phyloP scores from a whole-genome alignment of 2,113 vertebrate species.

The Anolis sagrei region DNA sequence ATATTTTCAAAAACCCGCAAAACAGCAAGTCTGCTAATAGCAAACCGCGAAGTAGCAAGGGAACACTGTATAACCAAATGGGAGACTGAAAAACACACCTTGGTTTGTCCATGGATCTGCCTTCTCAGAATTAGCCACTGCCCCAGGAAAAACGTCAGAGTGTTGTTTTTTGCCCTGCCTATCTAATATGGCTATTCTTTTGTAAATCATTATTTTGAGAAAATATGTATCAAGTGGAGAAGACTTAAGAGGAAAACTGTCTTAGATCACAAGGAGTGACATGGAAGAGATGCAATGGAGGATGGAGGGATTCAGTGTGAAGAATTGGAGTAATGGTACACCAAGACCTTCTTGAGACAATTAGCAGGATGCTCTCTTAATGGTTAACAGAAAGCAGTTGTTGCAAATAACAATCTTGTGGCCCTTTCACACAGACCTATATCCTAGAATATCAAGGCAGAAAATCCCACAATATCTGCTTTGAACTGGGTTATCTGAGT shows the following conservation, averaged over 20 bases:
- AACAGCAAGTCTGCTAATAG: too few species aligned
- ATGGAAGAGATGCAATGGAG: background rate
- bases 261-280: background rate
- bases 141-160: background rate
- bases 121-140: background rate
- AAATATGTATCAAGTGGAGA: background rate
- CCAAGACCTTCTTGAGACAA: background rate
- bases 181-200: background rate
- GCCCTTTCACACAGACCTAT: too few species aligned
- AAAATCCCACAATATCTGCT: too few species aligned
- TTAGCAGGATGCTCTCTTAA: background rate
- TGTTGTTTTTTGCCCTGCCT: background rate
- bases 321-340: background rate
- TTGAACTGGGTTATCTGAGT: too few species aligned
- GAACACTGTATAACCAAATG: background rate
- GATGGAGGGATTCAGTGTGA: background rate
- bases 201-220: background rate
- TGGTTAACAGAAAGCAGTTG: background rate
- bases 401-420: background rate
- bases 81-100: background rate
- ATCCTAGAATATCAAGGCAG: too few species aligned
- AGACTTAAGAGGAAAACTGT: background rate
- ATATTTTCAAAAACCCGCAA: too few species aligned
- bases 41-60: too few species aligned
- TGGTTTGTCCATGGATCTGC: background rate